Evolutionary conservation across 2,113 vertebrate species (phyloP).

Genomic region (Amphiprion percula): DNA sequence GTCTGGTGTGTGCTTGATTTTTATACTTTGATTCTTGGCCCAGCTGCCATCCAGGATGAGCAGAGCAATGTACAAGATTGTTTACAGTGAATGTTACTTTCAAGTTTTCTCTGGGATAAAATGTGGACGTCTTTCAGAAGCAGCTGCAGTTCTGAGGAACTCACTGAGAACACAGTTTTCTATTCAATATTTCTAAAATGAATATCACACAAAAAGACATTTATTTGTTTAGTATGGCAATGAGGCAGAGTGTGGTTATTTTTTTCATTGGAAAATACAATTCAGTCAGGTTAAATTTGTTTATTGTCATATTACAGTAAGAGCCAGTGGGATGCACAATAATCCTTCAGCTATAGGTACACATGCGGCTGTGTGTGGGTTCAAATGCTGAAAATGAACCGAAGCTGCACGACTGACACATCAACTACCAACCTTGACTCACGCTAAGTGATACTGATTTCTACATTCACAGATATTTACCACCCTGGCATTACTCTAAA

Average conservation of each 20-base stretch:
- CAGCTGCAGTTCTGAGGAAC: slow-evolving; percentile 4
- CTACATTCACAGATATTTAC: slow-evolving; percentile 41
- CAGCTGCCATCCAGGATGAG: slow-evolving; percentile 34
- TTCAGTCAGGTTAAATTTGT: slow-evolving; percentile 7
- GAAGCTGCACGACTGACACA: slow-evolving; percentile 34
- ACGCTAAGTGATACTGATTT: slow-evolving; percentile 55
- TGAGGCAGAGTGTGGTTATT: not conserved
- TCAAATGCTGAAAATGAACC: slow-evolving; percentile 40
- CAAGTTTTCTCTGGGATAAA: slow-evolving; percentile 22
- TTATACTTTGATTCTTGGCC: slow-evolving; percentile 44
- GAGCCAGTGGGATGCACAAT: not conserved
- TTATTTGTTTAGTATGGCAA: too few relatives aligned
- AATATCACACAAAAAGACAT: not conserved
- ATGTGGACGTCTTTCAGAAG: slow-evolving; percentile 7
- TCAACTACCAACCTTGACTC: slow-evolving; percentile 26
- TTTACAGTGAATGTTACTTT: slow-evolving; percentile 25
- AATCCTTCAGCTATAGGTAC: slow-evolving; percentile 9
- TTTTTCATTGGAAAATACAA: not conserved
- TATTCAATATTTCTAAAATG: not conserved
- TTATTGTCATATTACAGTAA: not conserved
- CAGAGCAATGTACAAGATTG: not conserved
- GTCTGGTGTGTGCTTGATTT: slow-evolving; percentile 28
- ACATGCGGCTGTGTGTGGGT: slow-evolving; percentile 14
- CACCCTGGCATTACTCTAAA: slow-evolving; percentile 45
- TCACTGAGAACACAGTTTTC: not conserved